These are phyloP conservation scores for Hesperia comma DNA, from an alignment of 2,888 invertebrate species.

Conservation along the genomic window DNA sequence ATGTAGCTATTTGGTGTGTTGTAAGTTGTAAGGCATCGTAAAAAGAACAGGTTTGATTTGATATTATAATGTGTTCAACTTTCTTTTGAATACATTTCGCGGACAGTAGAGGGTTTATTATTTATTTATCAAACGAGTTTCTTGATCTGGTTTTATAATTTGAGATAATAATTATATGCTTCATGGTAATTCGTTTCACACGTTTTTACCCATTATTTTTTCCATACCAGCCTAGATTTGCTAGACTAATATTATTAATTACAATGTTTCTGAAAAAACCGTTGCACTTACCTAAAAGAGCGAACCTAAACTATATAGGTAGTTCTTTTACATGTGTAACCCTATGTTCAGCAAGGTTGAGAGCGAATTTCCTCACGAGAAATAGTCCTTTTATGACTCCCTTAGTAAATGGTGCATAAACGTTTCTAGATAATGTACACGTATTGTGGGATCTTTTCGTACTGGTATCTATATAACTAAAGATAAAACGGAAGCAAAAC, in stretches of 20 bases:
- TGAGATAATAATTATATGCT: neutral
- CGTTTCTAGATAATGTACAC: slow-evolving; percentile 48
- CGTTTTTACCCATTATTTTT: slow-evolving; percentile 12
- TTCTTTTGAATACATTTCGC: slow-evolving; percentile 47
- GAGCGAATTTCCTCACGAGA: slow-evolving; percentile 30
- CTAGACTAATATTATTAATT: too few species aligned
- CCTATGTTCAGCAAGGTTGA: slow-evolving; percentile 9
- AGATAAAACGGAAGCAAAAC: slow-evolving; percentile 62
- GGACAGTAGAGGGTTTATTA: slow-evolving; percentile 49
- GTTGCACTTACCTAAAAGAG: neutral
- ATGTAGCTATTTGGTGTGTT: slow-evolving; percentile 16
- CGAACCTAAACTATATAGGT: neutral
- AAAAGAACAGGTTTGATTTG: slow-evolving; percentile 42
- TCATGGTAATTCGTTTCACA: slow-evolving; percentile 26
- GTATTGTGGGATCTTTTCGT: slow-evolving; percentile 36
- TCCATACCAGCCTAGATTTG: too few species aligned
- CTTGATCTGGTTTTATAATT: slow-evolving; percentile 29
- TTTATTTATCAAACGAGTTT: slow-evolving; percentile 46
- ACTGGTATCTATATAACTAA: slow-evolving; percentile 31
- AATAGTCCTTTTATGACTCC: slow-evolving; percentile 40
- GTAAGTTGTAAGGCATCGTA: slow-evolving; percentile 18
- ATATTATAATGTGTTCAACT: slow-evolving; percentile 43
- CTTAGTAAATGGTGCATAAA: slow-evolving; percentile 50
- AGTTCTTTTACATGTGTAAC: neutral
- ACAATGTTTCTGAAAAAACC: too few species aligned